Base-by-base conservation (phyloP, 1,140 invertebrate genomes). In the Hyphantria cunea region DNA sequence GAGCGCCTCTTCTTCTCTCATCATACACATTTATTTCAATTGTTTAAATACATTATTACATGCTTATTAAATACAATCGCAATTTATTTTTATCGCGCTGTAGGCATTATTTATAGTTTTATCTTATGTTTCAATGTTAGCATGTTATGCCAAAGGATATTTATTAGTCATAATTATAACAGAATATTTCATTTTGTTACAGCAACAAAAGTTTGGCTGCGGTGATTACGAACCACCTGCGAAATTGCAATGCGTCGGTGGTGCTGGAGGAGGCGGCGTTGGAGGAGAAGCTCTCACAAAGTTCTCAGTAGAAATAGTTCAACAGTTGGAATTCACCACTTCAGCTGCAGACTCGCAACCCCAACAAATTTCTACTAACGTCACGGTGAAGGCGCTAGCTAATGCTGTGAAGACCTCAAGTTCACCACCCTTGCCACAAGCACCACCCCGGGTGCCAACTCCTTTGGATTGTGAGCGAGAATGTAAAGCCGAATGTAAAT, bases 301-400 rank as follows among this genome's bases (percentile, higher is more conserved):
- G 79, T 96, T 97, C 86, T 96, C 96, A 0, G 96, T 98, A 12
- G 96, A 98, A 89, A 98, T 98, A 56, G 96, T 96, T 0, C 96
- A 98, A 76, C 96, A 98, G 80, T 81, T 97, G 10, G 96, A 97
- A 73, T 97, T 97, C 76, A 97, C 96, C 17, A 95, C 95, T 15
- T 96, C 95, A 6, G 94, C 94, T 39, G 94, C 95, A 25, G 95
- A 95, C 80, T 95, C 95, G 6, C 95, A 96, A 74, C 94, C 95
- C n/a, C 96, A 97, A 74, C 96, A 96, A 80, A 97, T 97, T 52
- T 96, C 96, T 31, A 97, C 96, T 44, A 97, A 97, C 90, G 96
- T 98, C n/a, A 97, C 96, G 6, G 96, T 98, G 34, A 97, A 97
- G 80, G 95, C 96, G 0, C 92, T 97, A 54, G 95, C 96, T 33